Evolutionary conservation across 2,113 vertebrate genomes (phyloP).

Genomic region (Urocolius indicus): DNA sequence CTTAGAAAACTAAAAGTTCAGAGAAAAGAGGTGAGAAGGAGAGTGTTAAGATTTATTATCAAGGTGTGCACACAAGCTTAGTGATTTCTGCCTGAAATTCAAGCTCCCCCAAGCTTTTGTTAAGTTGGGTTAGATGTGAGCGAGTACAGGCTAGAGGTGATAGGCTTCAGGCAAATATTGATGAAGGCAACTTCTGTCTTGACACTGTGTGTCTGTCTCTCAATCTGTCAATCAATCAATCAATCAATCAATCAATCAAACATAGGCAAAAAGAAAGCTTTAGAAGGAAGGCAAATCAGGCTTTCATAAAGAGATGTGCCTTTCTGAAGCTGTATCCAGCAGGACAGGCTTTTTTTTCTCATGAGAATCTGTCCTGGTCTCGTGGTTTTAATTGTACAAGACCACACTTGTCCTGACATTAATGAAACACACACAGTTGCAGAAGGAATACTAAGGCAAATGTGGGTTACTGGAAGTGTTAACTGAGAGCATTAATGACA

Average conservation of each 20-base stretch:
- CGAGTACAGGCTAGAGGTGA: neutral
- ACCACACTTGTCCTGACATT: neutral
- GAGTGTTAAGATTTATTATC: neutral
- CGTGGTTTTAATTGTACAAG: neutral
- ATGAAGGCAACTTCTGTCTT: neutral
- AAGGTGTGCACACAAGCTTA: neutral
- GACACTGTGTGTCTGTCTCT: neutral
- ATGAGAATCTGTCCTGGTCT: neutral
- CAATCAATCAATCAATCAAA: neutral
- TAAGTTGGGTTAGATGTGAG: neutral
- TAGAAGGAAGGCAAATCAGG: neutral
- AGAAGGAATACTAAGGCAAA: neutral
- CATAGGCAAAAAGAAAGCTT: neutral
- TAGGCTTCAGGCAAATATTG: neutral
- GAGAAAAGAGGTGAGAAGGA: neutral
- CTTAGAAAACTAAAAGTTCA: conserved; percentile 1
- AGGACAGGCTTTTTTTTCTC: neutral
- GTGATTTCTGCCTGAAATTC: neutral
- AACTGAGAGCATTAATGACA: neutral
- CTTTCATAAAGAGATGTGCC: neutral
- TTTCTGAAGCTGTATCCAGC: neutral
- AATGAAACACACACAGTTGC: neutral
- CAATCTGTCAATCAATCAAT: neutral
- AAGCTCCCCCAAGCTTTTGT: neutral
- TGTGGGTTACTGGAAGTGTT: neutral